A percentile compares a stretch with the other conserved stretches of the same genome.
phyloP scores from a whole-genome alignment of 2,113 vertebrate genomes.

The Agelaius tricolor region DNA sequence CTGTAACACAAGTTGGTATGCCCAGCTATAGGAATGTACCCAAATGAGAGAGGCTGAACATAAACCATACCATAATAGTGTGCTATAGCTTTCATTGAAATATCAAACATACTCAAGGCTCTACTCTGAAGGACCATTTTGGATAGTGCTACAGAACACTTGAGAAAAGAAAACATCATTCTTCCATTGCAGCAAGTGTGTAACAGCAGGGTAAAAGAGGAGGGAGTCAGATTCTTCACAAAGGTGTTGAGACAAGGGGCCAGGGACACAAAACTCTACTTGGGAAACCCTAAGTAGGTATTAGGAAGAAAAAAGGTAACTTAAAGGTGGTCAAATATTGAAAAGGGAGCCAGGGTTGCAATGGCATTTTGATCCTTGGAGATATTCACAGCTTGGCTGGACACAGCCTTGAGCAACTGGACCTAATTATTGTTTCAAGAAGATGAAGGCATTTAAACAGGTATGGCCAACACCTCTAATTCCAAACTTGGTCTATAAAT shows the following conservation, averaged over 20 bases:
- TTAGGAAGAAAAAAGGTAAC: background rate
- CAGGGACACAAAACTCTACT: background rate
- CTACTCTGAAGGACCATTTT: background rate
- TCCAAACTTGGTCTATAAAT: background rate
- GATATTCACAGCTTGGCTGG: background rate
- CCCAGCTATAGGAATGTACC: background rate
- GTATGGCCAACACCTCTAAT: background rate
- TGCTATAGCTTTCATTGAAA: background rate
- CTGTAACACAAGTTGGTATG: background rate
- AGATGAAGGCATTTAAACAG: background rate
- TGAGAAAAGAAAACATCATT: background rate
- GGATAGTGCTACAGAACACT: background rate
- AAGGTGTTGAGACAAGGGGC: background rate
- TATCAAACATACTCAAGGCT: background rate
- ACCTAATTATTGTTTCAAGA: background rate
- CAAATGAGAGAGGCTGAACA: background rate
- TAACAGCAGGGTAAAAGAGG: background rate
- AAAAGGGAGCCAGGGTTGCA: background rate
- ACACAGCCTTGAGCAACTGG: background rate
- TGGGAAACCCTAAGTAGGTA: background rate
- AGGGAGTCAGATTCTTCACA: background rate
- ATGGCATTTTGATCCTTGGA: background rate
- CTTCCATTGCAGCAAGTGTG: background rate
- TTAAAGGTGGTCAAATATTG: background rate
- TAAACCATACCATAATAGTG: background rate